Evolutionary conservation across 2,113 vertebrate species (phyloP), one percentile per base, ranked within the genome.

Genomic region (Callopanchax toddi): DNA sequence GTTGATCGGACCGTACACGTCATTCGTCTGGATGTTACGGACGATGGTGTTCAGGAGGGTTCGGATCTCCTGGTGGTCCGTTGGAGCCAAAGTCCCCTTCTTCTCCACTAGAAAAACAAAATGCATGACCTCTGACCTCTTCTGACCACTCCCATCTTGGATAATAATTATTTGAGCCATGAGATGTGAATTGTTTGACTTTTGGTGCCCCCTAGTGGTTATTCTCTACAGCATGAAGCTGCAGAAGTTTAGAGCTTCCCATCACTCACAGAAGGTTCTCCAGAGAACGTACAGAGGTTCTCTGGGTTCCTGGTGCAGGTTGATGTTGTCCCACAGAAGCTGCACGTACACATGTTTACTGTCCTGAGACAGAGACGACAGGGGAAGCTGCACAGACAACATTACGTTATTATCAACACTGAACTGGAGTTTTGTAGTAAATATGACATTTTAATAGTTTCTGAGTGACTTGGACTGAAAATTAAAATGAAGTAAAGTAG

Each of bases 281-380:
- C 96, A 99, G 32, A 91, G 92, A 49, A 93, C 90, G 83, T 99
- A 99, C 1, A 99, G 90, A 1, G 97, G 95, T 6, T 98, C 94
- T 40, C 92, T 94, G 0, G 91, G 93, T 50, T 98, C 96, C 78
- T 96, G 94, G 78, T 99, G 96, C 64, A 99, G 92, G 73, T 98
- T 98, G 74, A 95, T 93, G 71, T 99, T 99, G 89, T 99, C 97
- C 97, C 97, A 99, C 16, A 99, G 89, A 42, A 99, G 89, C 64
- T 98, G 96, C 58, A 99, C 90, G 46, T 89, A 98, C 0, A 99
- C 97, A 63, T 95, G 92, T 86, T 98, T 99, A 85, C 94, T 98
- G 79, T 99, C 96, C 85, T 98, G 96, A 67, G 93, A 92, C 78
- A 99, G 90, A 42, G 94, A 94, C 0, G 94, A 95, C 58, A 95